A percentile compares a stretch with the other conserved stretches of the same genome.
phyloP scores from a whole-genome alignment of 1,140 invertebrate genomes.

The Eumeta japonica region DNA sequence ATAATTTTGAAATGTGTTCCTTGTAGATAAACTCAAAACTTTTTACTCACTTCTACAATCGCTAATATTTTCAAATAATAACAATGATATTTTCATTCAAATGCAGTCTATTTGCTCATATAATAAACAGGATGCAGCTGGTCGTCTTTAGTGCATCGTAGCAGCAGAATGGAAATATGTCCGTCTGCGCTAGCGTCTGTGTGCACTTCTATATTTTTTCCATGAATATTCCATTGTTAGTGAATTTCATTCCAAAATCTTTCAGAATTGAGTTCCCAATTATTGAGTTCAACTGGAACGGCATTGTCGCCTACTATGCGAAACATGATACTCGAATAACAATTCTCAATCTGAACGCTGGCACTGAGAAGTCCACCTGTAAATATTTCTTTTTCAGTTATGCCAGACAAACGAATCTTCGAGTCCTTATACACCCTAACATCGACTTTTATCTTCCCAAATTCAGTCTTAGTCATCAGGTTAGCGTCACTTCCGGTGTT shows the following conservation, averaged over 20 bases:
- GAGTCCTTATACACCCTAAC: slow-evolving; percentile 2
- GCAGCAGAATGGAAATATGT: slow-evolving; percentile 25
- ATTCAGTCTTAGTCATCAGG: slow-evolving; percentile 5
- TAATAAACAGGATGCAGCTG: too few relatives aligned
- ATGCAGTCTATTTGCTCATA: slow-evolving; percentile 35
- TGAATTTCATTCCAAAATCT: too few relatives aligned
- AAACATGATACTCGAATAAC: slow-evolving; percentile 6
- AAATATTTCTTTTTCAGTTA: slow-evolving; percentile 8
- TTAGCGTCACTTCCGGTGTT: too few relatives aligned
- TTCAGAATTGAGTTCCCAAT: too few relatives aligned
- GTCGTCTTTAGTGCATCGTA: too few relatives aligned
- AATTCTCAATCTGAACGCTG: slow-evolving; percentile 10
- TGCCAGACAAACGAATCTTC: slow-evolving; percentile 4
- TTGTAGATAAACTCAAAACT: slow-evolving; percentile 53
- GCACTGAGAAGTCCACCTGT: slow-evolving; percentile 9
- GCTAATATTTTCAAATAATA: slow-evolving; percentile 58
- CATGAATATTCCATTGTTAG: too few relatives aligned
- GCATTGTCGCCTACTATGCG: too few relatives aligned
- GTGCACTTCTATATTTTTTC: slow-evolving; percentile 6
- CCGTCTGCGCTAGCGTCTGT: slow-evolving; percentile 7
- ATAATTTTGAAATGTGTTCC: slow-evolving; percentile 46
- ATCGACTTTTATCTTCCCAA: slow-evolving; percentile 1
- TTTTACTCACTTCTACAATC: slow-evolving; percentile 49
- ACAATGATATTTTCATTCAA: slow-evolving; percentile 36
- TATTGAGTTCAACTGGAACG: too few relatives aligned